Evolutionary conservation across 2,888 invertebrate species (phyloP).

Genomic region (Portevinia maculata): DNA sequence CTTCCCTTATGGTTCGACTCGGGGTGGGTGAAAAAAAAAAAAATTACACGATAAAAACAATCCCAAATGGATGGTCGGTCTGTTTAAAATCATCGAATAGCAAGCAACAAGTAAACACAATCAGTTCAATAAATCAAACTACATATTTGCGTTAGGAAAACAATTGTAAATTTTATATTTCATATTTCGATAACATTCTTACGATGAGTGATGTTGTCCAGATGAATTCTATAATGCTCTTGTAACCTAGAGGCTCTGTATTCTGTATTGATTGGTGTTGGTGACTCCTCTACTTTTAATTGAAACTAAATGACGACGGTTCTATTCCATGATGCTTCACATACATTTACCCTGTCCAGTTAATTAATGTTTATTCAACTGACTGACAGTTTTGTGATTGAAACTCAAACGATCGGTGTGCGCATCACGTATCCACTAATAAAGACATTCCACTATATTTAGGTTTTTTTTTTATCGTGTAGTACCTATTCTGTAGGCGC

Average conservation of each 20-base stretch:
- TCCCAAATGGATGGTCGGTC: constrained; percentile 5
- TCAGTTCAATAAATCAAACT: constrained; percentile 20
- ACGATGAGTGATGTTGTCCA: neutral
- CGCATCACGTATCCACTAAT: constrained; percentile 18
- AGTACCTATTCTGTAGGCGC: constrained; percentile 2
- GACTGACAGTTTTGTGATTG: constrained; percentile 29
- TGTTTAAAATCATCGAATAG: constrained; percentile 8
- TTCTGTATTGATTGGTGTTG: constrained; percentile 2
- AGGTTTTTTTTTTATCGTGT: neutral
- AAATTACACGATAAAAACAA: constrained; percentile 13
- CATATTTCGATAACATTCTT: neutral
- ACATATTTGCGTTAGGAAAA: constrained; percentile 1
- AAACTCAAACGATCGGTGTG: constrained; percentile 27
- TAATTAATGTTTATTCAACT: constrained; percentile 27
- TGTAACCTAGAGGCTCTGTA: neutral
- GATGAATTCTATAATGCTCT: constrained; percentile 6
- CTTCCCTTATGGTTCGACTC: too few species aligned
- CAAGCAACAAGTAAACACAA: constrained; percentile 26
- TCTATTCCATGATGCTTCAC: neutral
- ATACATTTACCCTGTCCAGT: neutral
- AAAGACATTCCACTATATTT: constrained; percentile 1
- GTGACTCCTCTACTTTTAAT: constrained; percentile 6
- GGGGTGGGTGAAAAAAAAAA: too few species aligned
- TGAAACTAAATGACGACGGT: constrained; percentile 10
- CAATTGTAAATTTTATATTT: constrained; percentile 3